Percentiles rank a stretch among this genome's conserved stretches.
Evolutionary conservation across 2,113 vertebrate genomes (phyloP).

Genomic region (Semnornis frantzii): DNA sequence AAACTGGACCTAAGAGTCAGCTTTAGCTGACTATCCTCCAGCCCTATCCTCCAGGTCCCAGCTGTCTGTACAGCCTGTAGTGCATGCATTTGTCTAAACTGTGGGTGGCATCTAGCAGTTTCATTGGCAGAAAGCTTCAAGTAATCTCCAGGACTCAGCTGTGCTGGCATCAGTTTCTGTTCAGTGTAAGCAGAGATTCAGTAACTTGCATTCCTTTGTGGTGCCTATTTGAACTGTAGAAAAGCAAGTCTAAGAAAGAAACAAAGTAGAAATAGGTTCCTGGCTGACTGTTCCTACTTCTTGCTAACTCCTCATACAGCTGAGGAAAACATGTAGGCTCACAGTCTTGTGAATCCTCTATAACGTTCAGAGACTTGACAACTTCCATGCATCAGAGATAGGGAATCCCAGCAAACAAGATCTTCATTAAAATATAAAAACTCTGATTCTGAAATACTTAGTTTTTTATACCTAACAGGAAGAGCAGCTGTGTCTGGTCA

Average conservation of each 20-base stretch:
- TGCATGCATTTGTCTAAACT: neutral
- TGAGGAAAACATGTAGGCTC: neutral
- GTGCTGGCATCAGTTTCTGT: accelerated
- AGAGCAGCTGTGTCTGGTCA: neutral
- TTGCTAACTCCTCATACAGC: neutral
- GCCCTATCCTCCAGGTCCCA: neutral
- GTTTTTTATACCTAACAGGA: neutral
- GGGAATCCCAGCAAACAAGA: neutral
- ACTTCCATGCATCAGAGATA: neutral
- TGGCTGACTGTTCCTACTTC: neutral
- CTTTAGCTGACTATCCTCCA: too few relatives aligned
- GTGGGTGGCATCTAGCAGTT: neutral
- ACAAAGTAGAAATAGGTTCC: neutral
- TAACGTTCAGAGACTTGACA: neutral
- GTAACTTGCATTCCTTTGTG: neutral
- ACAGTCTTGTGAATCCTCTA: neutral
- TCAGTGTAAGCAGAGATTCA: neutral
- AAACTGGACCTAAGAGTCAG: neutral
- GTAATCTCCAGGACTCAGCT: neutral
- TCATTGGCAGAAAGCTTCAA: neutral
- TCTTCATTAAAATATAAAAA: neutral
- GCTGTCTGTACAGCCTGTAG: neutral
- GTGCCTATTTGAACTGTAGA: neutral
- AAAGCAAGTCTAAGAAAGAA: neutral
- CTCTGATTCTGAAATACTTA: neutral